phyloP scores from a whole-genome alignment of 2,888 invertebrate genomes.

The Morpho helenor region DNA sequence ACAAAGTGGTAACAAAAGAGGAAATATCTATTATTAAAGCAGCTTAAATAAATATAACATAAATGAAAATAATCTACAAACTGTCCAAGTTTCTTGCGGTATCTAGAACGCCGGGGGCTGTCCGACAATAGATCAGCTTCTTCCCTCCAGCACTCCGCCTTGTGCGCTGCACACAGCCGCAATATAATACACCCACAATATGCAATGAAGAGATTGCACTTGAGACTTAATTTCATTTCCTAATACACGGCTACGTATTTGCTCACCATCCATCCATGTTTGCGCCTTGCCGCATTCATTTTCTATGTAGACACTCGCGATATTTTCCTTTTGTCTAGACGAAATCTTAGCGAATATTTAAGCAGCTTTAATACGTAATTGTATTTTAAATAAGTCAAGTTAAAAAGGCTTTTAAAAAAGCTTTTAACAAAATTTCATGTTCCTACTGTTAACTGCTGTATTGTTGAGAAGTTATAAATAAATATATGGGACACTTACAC shows the following conservation, averaged over 20 bases:
- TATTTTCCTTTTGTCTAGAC: conserved; percentile 79
- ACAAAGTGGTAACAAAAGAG: neutral
- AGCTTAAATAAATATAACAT: conserved; percentile 24
- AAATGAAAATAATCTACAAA: conserved; percentile 31
- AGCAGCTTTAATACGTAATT: conserved; percentile 33
- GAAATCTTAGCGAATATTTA: conserved; percentile 76
- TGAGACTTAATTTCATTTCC: conserved; percentile 73
- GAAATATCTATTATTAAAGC: conserved; percentile 9
- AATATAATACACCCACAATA: conserved; percentile 33
- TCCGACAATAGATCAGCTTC: conserved; percentile 32
- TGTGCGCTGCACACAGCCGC: conserved; percentile 25
- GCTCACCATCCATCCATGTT: conserved; percentile 65
- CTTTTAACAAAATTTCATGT: too few species aligned
- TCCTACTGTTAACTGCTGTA: too few species aligned
- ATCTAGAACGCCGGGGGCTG: conserved; percentile 34
- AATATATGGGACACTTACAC: too few species aligned
- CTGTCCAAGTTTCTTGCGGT: conserved; percentile 31
- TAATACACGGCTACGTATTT: conserved; percentile 66
- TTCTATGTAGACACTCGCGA: conserved; percentile 58
- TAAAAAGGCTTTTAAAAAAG: too few species aligned
- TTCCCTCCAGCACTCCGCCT: conserved; percentile 27
- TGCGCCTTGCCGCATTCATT: conserved; percentile 65
- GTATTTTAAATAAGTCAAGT: too few species aligned
- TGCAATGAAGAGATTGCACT: conserved; percentile 57
- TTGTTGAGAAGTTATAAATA: too few species aligned